Base-by-base conservation (phyloP, 1,140 invertebrate species). In the Polypedilum pembai region DNA sequence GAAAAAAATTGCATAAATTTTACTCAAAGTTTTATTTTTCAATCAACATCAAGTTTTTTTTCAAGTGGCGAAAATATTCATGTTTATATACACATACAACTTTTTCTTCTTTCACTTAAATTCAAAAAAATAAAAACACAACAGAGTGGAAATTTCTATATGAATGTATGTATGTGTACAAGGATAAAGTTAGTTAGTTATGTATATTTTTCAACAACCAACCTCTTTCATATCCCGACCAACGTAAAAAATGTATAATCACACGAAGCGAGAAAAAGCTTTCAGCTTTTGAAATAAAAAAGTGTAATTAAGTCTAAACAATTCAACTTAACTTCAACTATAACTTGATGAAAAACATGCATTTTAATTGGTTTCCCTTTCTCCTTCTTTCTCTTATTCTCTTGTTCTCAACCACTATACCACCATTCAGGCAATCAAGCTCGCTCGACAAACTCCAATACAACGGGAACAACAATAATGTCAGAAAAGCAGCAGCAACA, bases 391-490 rank as follows among this genome's bases (percentile, higher is more conserved):
- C n/a, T n/a, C 24, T 5, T 33, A 3, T 33, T 33, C 24, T 33
- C 5, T 33, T 33, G 5, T 33, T 33, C 24, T 3, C 24, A 33
- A 33, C 24, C 24, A 5, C 24, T 33, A 33, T 33, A 33, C 24
- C 24, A 33, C 24, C 5, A 33, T 33, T 33, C 33, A 18, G 73
- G 72, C n/a, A 82, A 8, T 83, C 82, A 75, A 80, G 80, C 74
- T 81, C 81, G 75, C 79, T 80, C 10, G 80, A 77, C 76, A 79
- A 79, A 77, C 80, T 80, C 81, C 76, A 76, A 73, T 75, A 74
- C 74, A 69, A 73, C 73, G 33, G 76, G 74, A 75, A 74, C 74
- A 75, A 18, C 41, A 63, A 74, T 40, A 63, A 63, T 56, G 72
- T 75, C 21, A 63, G 20, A 73, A 20, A 56, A 73, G 73, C 12